Evolutionary conservation across 2,888 invertebrate species (phyloP), one percentile per base, ranked within the genome.

Genomic region (Apotomis betuletana): DNA sequence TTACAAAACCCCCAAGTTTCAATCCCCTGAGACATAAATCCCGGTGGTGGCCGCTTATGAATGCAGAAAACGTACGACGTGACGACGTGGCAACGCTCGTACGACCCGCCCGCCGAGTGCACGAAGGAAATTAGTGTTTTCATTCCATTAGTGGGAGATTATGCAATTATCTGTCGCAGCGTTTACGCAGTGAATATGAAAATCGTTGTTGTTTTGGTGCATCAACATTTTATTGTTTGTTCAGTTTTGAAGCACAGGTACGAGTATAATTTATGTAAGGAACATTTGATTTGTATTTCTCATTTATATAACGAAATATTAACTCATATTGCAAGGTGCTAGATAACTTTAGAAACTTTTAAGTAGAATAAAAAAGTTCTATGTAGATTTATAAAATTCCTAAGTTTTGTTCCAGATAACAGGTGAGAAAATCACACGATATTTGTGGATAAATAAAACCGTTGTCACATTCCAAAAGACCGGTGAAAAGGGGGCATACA

Each of bases 41-140:
- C 64, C 58, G 57, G 15, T 52, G 59, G 64, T 59, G 38, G 63
- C 65, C 70, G 70, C 70, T 76, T 76, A 73, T 69, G 64, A 74
- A 76, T 76, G 75, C 76, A 68, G 68, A 72, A 70, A 75, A 70
- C 76, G 73, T 75, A 55, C 69, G 65, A 61, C 64, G 73, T 73
- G 73, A 73, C 59, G 73, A 73, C 67, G 70, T 67, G 69, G 69
- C 70, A 67, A 74, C 73, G 74, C 70, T 73, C 69, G 64, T 69
- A 73, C 64, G 55, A 64, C 15, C 69, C 60, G 61, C 59, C 69
- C 55, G 41, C 64, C 52, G 55, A 64, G 57, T 68, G 67, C 71
- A 73, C 74, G 70, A 70, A 76, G 75, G 75, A 76, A 77, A 79
- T 79, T 74, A 76, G 76, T 79, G 78, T 79, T 79, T 77, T 77